Conservation (phyloP, 2,888 invertebrate genomes). For the Microdon myrmicae region DNA sequence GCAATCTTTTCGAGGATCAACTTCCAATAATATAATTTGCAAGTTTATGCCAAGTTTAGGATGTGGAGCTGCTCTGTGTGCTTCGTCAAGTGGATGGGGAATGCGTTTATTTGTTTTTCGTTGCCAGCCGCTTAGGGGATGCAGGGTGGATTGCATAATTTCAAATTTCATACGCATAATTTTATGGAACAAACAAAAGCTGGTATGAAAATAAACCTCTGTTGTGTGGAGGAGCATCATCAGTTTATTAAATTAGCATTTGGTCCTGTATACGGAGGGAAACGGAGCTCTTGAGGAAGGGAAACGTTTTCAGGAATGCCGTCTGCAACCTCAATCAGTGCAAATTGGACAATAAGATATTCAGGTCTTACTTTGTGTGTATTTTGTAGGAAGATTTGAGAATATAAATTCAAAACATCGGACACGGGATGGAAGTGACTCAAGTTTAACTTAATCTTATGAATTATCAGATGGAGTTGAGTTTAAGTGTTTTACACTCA, state of each 20-base stretch:
- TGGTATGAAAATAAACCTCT: background rate
- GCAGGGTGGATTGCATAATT: slow-evolving; percentile 30
- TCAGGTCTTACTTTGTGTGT: too few species aligned
- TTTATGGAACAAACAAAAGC: slow-evolving; percentile 26
- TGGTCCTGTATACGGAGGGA: background rate
- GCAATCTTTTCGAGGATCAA: slow-evolving; percentile 45
- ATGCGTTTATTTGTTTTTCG: background rate
- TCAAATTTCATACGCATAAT: slow-evolving; percentile 46
- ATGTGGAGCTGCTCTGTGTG: background rate
- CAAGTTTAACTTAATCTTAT: too few species aligned
- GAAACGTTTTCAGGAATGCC: background rate
- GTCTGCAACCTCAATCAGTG: background rate
- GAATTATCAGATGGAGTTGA: too few species aligned
- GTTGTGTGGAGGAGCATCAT: slow-evolving; percentile 2
- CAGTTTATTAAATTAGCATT: slow-evolving; percentile 45
- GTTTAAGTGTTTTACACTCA: too few species aligned
- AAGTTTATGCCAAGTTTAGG: slow-evolving; percentile 41
- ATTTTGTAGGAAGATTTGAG: too few species aligned
- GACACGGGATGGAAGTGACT: too few species aligned
- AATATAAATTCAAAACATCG: too few species aligned
- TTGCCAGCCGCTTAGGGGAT: background rate
- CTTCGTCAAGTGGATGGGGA: background rate
- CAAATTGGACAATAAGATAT: background rate
- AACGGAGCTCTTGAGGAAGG: background rate
- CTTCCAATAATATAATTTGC: slow-evolving; percentile 52